Conservation (phyloP, 2,797 vertebrate genomes). For the Sciurus carolinensis region DNA sequence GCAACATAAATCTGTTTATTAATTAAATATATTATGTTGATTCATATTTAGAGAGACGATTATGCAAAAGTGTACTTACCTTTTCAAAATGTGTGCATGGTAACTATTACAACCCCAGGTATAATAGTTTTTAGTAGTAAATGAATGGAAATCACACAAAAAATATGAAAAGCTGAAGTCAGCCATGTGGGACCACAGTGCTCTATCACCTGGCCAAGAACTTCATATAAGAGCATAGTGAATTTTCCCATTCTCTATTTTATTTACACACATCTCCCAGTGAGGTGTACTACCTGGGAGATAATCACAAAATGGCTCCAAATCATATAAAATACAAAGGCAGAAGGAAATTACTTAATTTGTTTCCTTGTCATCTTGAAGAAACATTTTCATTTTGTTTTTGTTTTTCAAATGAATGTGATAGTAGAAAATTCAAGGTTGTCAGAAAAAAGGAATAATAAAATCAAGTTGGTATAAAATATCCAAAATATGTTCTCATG, state of each 20-base stretch:
- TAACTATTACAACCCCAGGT: too few species aligned
- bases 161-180: accelerated
- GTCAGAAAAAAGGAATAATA: background rate
- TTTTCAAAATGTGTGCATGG: background rate
- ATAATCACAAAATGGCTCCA: background rate
- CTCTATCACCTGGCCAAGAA: background rate
- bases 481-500: background rate
- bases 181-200: accelerated
- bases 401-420: background rate
- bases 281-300: background rate
- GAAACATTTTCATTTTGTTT: background rate
- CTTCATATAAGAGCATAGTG: background rate
- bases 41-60: background rate
- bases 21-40: background rate
- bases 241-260: background rate
- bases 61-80: background rate
- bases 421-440: background rate
- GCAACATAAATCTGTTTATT: background rate
- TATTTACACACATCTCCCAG: background rate
- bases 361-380: background rate
- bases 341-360: background rate
- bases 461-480: background rate
- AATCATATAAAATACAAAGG: background rate
- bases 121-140: accelerated
- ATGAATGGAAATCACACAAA: too few species aligned